Conservation (phyloP, 2,888 invertebrate species). For the Lasius platythorax region DNA sequence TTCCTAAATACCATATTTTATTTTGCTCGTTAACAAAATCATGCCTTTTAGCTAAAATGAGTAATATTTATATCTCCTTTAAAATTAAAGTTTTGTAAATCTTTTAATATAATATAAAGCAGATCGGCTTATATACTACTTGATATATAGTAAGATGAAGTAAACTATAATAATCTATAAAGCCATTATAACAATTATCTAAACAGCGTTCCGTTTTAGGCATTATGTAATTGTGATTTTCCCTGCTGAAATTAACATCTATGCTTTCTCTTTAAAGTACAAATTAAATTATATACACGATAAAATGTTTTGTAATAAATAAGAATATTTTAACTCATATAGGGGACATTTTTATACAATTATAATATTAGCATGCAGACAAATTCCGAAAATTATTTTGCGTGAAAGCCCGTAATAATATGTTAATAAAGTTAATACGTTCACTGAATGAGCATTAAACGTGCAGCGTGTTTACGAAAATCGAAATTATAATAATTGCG, state of each 20-base stretch:
- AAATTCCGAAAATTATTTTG: constrained; percentile 21
- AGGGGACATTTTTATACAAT: constrained; percentile 5
- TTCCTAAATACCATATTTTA: constrained; percentile 12
- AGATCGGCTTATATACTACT: neutral
- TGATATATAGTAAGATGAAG: neutral
- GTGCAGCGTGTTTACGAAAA: neutral
- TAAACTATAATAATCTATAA: neutral
- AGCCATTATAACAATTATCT: neutral
- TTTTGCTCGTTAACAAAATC: neutral
- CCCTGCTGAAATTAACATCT: neutral
- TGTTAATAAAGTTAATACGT: constrained; percentile 34
- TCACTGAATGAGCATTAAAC: constrained; percentile 9
- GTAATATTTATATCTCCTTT: neutral
- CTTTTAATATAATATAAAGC: neutral
- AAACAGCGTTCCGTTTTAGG: neutral
- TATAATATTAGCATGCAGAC: neutral
- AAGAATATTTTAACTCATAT: constrained; percentile 8
- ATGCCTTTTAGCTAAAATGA: neutral
- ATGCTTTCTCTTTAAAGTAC: neutral
- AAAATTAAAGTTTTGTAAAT: neutral
- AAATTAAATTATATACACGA: neutral
- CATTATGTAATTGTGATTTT: neutral
- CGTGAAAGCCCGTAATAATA: constrained; percentile 3
- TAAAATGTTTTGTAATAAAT: neutral
- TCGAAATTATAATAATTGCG: constrained; percentile 28